Evolutionary conservation across 1,140 invertebrate genomes (phyloP), one percentile per base, ranked within the genome.

Genomic region (Coptotermes formosanus): DNA sequence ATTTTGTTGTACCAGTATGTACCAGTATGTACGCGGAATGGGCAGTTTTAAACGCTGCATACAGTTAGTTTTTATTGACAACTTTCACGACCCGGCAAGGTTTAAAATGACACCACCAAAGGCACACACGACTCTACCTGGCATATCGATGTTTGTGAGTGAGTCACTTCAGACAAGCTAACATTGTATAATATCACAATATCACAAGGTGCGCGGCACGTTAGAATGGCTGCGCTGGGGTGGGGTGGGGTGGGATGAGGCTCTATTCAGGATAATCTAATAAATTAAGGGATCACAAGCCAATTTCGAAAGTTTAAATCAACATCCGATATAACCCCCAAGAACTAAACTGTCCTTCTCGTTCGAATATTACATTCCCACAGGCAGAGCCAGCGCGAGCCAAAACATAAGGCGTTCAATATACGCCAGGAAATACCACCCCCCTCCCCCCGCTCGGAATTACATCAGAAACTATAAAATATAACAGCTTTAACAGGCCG

Each of bases 391-490:
- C n/a, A 6, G 7, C n/a, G n/a, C 25, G 64, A n/a, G 2, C n/a
- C 64, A 30, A 75, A 75, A 75, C 64, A 75, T 75, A 75, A 11
- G 64, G 64, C 25, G 7, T 75, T 75, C 64, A n/a, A 30, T 55
- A 55, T 4, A 55, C 1, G 52, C 52, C 19, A 55, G 52, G 52
- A 55, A 55, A 16, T 75, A 21, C 59, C 25, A n/a, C 6, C 16
- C 7, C 25, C 25, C 64, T 4, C 16, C 7, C 25, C 64, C 30
- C 8, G 25, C 64, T 30, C n/a, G n/a, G n/a, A 30, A 75, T 75
- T 75, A 30, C 64, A 75, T 75, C 64, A 75, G 64, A 12, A 75
- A 75, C 64, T 30, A 75, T 75, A 75, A 30, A 75, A 75, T 75
- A 30, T n/a, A 75, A 75, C n/a, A 16, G 64, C 25, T 75, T 25